Percentiles rank a stretch among this genome's conserved stretches.
These are phyloP conservation scores for Drosophila melanosoma DNA, from an alignment of 2,888 invertebrate genomes.

Conservation along the genomic window DNA sequence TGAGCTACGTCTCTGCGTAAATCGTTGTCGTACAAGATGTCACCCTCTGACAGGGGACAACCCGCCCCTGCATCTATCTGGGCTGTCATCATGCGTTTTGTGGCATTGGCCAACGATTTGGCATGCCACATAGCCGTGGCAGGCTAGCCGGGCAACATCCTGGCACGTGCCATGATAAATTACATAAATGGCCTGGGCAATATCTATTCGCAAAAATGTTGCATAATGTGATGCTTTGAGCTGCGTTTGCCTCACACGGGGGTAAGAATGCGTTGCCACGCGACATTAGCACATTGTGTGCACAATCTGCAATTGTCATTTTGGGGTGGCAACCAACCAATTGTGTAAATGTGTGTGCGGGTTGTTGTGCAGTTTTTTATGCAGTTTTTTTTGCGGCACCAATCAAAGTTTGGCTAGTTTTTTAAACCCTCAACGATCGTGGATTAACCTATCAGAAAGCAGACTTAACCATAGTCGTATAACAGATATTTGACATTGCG, in stretches of 20 bases:
- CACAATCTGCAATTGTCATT: conserved; percentile 30
- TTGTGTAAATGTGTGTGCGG: conserved; percentile 28
- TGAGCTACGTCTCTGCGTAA: conserved; percentile 9
- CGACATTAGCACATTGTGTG: conserved; percentile 51
- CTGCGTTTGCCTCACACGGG: conserved; percentile 16
- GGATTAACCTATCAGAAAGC: conserved; percentile 40
- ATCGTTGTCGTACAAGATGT: neutral
- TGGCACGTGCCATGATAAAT: conserved; percentile 59
- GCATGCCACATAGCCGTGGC: conserved; percentile 40
- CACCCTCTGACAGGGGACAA: conserved; percentile 17
- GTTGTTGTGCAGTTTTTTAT: conserved; percentile 69
- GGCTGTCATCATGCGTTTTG: conserved; percentile 50
- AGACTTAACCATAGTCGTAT: conserved; percentile 12
- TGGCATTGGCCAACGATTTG: conserved; percentile 58
- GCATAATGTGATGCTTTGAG: conserved; percentile 35
- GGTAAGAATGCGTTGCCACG: conserved; percentile 50
- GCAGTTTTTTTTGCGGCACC: conserved; percentile 59
- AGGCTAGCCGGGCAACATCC: neutral
- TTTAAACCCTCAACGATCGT: conserved; percentile 47
- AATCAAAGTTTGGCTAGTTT: conserved; percentile 57
- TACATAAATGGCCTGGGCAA: conserved; percentile 29
- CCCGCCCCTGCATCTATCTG: conserved; percentile 21
- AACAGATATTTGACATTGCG: conserved; percentile 16
- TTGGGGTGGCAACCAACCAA: conserved; percentile 47
- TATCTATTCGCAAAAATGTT: conserved; percentile 45